Evolutionary conservation across 1,140 invertebrate genomes (phyloP), one percentile per base, ranked within the genome.

Genomic region (Helicorthomorpha holstii): DNA sequence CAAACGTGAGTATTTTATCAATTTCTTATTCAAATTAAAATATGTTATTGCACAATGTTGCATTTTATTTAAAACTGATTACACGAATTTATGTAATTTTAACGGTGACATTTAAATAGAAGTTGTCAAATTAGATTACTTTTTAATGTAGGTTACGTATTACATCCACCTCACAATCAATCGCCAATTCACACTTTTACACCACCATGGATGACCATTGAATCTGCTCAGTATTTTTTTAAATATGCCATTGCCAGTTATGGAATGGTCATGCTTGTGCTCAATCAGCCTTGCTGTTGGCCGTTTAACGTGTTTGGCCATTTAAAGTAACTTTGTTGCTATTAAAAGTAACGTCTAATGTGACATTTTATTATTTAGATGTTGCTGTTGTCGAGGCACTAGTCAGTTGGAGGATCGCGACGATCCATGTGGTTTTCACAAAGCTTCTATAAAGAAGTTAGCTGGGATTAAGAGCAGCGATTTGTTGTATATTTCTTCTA

Each of bases 341-440:
- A 22, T 48, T 56, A 25, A 41, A 43, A 51, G 19, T 29, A 19
- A 25, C 22, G 43, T 25, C 27, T 38, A 45, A 58, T 51, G 34
- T 49, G 44, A 19, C 58, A 55, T 46, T 29, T 42, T 16, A 43
- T 56, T 2, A 56, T 56, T 52, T 12, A 21, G 44, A 49, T 62
- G 16, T 56, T 54, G 45, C 29, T 49, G 34, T 26, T 51, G 24
- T 23, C 59, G 3, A 54, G 54, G 38, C 57, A 52, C 41, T 54
- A 48, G n/a, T 23, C 54, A 77, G 55, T 77, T 91, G 10, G 70
- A 77, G 10, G 82, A 85, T 52, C n/a, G n/a, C n/a, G 88, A 92
- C 67, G 93, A 94, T 68, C 90, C 85, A 66, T 94, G 88, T 63
- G 69, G 85, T 54, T 93, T 88, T 69, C 78, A 88, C 69, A 78